A percentile compares a stretch with the other conserved stretches of the same genome.
These are phyloP conservation scores for Anabacerthia variegaticeps DNA, from an alignment of 2,797 vertebrate genomes.

Conservation along the genomic window DNA sequence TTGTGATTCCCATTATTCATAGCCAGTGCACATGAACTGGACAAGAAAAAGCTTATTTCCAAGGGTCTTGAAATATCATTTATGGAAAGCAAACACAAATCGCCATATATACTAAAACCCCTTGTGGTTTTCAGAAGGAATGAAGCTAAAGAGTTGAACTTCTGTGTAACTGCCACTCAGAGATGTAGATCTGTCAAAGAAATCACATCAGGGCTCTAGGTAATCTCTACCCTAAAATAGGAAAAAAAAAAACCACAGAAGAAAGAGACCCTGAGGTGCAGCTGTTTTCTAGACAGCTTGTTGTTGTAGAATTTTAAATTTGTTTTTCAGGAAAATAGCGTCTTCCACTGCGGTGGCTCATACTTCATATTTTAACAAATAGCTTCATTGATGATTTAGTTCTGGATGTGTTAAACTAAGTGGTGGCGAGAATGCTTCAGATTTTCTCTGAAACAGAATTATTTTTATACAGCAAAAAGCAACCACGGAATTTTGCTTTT, in stretches of 20 bases:
- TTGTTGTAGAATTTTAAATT: not conserved
- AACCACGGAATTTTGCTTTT: not conserved
- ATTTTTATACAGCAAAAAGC: not conserved
- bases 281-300: not conserved
- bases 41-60: not conserved
- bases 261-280: not conserved
- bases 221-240: not conserved
- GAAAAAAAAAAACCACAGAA: not conserved
- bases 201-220: not conserved
- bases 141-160: not conserved
- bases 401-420: not conserved
- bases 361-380: not conserved
- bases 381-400: accelerated
- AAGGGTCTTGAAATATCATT: not conserved
- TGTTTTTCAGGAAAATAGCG: not conserved
- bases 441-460: not conserved
- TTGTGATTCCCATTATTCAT: not conserved
- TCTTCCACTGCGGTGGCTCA: not conserved
- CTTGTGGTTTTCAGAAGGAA: not conserved
- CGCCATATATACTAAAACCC: not conserved
- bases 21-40: not conserved
- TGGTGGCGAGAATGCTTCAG: not conserved
- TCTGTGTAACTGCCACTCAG: not conserved
- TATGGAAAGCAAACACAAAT: not conserved
- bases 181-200: not conserved